phyloP scores from a whole-genome alignment of 1,140 invertebrate species.

The Cephus cinctus region DNA sequence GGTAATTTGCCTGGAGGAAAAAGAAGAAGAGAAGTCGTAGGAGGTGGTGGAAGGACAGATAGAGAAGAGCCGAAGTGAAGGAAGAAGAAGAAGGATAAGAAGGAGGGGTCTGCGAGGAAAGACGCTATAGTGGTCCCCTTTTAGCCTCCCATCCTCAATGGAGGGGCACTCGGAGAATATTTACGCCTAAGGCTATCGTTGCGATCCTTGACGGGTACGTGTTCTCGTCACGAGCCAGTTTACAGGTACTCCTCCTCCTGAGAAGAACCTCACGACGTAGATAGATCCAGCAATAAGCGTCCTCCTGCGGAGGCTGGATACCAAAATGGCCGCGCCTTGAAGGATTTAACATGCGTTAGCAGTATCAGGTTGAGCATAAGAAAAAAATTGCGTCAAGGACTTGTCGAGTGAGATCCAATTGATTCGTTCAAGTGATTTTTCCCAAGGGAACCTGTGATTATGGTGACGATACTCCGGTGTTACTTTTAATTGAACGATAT shows the following conservation, averaged over 20 bases:
- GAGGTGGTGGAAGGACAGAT: constrained; percentile 29
- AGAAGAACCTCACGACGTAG: no score
- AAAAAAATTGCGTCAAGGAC: not conserved
- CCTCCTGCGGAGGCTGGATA: constrained; percentile 26
- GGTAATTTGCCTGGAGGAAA: constrained; percentile 7
- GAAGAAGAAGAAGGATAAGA: constrained; percentile 18
- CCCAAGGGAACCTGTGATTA: constrained; percentile 21
- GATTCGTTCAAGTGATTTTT: constrained; percentile 8
- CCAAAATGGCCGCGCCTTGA: constrained; percentile 46
- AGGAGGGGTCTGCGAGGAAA: constrained; percentile 14
- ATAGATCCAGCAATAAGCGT: constrained; percentile 17
- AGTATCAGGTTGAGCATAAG: no score
- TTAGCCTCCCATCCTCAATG: constrained; percentile 17
- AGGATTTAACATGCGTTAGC: no score
- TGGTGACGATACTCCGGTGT: constrained; percentile 20
- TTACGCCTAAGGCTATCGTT: constrained; percentile 20
- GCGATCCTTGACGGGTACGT: constrained; percentile 18
- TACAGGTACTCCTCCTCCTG: no score
- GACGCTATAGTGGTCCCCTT: constrained; percentile 14
- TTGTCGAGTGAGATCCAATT: constrained; percentile 4
- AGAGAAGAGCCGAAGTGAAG: constrained; percentile 26
- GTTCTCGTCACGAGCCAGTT: no score
- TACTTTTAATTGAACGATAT: constrained; percentile 21
- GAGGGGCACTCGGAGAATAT: constrained; percentile 15
- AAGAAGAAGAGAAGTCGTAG: constrained; percentile 17